Conservation (phyloP, 2,888 invertebrate genomes). For the Saturnia pavonia region DNA sequence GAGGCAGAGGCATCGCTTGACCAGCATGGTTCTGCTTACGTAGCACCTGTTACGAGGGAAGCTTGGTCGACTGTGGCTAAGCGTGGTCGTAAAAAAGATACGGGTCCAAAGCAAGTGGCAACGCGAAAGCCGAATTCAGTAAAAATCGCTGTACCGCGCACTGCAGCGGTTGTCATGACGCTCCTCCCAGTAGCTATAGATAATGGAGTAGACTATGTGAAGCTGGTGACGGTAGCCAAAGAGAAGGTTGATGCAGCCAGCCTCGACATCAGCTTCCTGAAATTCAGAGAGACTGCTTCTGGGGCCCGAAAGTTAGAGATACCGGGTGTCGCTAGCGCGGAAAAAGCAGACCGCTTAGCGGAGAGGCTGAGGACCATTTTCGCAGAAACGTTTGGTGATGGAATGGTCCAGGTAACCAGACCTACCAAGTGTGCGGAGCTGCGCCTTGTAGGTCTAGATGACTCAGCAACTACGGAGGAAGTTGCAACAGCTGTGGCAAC, state of each 20-base stretch:
- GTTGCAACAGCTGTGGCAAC: neutral
- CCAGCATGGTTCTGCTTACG: too few relatives aligned
- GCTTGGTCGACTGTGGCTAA: too few relatives aligned
- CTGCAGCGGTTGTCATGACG: too few relatives aligned
- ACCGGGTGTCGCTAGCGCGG: slow-evolving; percentile 4
- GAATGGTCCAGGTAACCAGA: slow-evolving; percentile 8
- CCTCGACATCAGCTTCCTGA: too few relatives aligned
- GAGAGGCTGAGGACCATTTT: neutral
- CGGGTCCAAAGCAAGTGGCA: too few relatives aligned
- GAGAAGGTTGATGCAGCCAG: neutral
- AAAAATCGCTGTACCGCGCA: too few relatives aligned
- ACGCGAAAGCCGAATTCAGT: too few relatives aligned
- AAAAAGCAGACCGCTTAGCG: neutral
- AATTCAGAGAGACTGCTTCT: slow-evolving; percentile 9
- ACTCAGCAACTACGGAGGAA: slow-evolving; percentile 11
- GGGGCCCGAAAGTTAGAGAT: slow-evolving; percentile 27
- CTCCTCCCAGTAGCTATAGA: neutral
- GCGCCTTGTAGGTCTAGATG: slow-evolving; percentile 19
- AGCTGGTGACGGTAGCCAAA: neutral
- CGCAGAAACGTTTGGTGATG: neutral
- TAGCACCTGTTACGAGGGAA: too few relatives aligned
- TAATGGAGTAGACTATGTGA: neutral
- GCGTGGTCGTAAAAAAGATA: too few relatives aligned
- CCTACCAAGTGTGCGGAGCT: slow-evolving; percentile 18
- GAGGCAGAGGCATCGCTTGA: too few relatives aligned